Conservation (phyloP, 2,888 invertebrate genomes). For the Alentia gelatinosa region DNA sequence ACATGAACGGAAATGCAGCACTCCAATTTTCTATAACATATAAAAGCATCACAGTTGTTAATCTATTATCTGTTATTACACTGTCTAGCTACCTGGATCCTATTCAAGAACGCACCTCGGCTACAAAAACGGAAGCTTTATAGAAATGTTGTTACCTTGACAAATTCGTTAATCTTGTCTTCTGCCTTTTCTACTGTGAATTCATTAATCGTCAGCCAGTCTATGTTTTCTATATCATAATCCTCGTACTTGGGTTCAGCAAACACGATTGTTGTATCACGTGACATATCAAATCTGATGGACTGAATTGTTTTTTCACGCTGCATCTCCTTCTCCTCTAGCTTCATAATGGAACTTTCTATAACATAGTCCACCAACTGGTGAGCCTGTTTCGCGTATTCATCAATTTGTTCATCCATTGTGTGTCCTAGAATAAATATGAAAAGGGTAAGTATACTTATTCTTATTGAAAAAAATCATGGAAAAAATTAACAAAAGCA, state of each 20-base stretch:
- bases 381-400: constrained; percentile 72
- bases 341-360: constrained; percentile 73
- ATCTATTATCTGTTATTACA: too few relatives aligned
- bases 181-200: constrained; percentile 75
- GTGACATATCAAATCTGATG: constrained; percentile 65
- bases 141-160: constrained; percentile 70
- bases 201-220: constrained; percentile 78
- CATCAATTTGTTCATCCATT: constrained; percentile 8
- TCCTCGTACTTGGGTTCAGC: constrained; percentile 67
- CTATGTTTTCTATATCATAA: constrained; percentile 76
- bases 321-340: constrained; percentile 70
- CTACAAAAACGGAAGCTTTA: too few relatives aligned
- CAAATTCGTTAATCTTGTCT: constrained; percentile 78
- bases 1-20: too few relatives aligned
- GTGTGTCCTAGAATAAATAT: background rate
- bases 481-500: too few relatives aligned
- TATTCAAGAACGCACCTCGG: too few relatives aligned
- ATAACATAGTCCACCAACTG: constrained; percentile 76
- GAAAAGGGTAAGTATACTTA: too few relatives aligned
- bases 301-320: constrained; percentile 72
- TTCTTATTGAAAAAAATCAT: too few relatives aligned
- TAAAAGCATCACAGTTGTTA: too few relatives aligned
- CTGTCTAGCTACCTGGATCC: too few relatives aligned
- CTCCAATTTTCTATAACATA: too few relatives aligned
- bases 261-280: constrained; percentile 60